Evolutionary conservation across 23 tunicate genomes (phyloP).

Genomic region (Aplidium turbinatum): DNA sequence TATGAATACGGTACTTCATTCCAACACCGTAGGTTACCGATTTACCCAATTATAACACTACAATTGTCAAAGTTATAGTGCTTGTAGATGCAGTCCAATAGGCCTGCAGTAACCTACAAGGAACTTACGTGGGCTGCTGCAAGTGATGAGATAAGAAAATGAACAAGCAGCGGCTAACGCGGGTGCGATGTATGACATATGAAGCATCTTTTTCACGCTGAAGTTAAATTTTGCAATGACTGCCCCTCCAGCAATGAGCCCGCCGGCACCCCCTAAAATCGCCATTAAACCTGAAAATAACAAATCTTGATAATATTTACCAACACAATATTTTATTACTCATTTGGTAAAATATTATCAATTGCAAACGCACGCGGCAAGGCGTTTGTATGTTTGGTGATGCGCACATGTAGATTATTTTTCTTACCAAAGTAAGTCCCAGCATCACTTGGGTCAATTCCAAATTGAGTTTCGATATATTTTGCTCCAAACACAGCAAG

Average conservation of each 20-base stretch:
- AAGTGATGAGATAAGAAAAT: slow-evolving; percentile 1
- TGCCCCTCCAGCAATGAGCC: slow-evolving; percentile 17
- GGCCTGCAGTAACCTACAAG: no score
- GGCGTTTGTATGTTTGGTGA: no score
- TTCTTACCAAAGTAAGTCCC: slow-evolving; percentile 64
- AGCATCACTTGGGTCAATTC: slow-evolving; percentile 53
- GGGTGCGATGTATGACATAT: slow-evolving; percentile 36
- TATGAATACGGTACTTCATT: no score
- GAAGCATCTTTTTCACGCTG: slow-evolving; percentile 22
- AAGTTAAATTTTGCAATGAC: slow-evolving; percentile 26
- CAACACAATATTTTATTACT: not conserved
- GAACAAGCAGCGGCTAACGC: not conserved
- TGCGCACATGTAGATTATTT: not conserved
- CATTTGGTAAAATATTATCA: not conserved
- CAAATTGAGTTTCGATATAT: slow-evolving; percentile 75
- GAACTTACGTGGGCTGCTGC: slow-evolving; percentile 32
- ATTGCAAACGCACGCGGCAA: not conserved
- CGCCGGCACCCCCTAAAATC: slow-evolving; percentile 21
- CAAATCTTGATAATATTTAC: not conserved
- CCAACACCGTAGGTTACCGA: no score
- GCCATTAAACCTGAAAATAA: slow-evolving; percentile 19
- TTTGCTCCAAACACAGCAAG: slow-evolving; percentile 82
- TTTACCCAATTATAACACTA: no score
- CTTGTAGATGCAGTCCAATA: no score
- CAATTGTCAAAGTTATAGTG: no score